Base-by-base conservation (phyloP, 2,113 vertebrate species). In the Toxostoma redivivum region DNA sequence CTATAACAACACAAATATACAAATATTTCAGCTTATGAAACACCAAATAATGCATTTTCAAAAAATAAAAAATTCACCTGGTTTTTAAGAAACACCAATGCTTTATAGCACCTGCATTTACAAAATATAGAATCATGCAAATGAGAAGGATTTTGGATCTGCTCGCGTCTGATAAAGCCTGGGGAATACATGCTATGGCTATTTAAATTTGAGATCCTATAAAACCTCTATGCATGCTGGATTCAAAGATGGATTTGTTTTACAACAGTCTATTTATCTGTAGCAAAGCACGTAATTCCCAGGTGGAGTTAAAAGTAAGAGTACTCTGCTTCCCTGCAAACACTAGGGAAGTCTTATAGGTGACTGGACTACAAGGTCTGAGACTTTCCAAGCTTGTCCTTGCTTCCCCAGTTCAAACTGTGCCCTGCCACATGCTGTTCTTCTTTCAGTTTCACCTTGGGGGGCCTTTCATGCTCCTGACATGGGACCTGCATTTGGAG, bases 401-500 rank as follows among this genome's bases (percentile, higher is more conserved):
- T 74, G 10, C 20, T 45, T 72, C 28, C 10, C 3, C 11, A 23
- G 37, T 5, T 30, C 33, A 18, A 78, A 27, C 6, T 56, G 50
- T 65, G 53, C 53, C 44, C 44, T 74, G 47, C 33, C 33, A 47
- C 0, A 0, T 44, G 30, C 54, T 27, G 40, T 4, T 45, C 5
- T 38, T 11, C 27, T 53, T 73, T 60, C 47, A 37, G 23, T 62
- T 81, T 92, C 0, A 1, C 57, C 30, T 10, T 25, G 10, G 22
- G 28, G 30, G 19, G 2, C 7, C 13, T 54, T 81, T 70, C 31
- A 42, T 3, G 0, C 21, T 81, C 33, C 51, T 56, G 38, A 30
- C 1, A 1, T 2, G 11, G n/a, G 25, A 71, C 23, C 10, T 47
- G 28, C 0, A 0, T 62, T 73, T 66, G 47, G 56, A 78, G 17